Base-by-base conservation (phyloP, 2,113 vertebrate species). In the Eurystomus gularis region DNA sequence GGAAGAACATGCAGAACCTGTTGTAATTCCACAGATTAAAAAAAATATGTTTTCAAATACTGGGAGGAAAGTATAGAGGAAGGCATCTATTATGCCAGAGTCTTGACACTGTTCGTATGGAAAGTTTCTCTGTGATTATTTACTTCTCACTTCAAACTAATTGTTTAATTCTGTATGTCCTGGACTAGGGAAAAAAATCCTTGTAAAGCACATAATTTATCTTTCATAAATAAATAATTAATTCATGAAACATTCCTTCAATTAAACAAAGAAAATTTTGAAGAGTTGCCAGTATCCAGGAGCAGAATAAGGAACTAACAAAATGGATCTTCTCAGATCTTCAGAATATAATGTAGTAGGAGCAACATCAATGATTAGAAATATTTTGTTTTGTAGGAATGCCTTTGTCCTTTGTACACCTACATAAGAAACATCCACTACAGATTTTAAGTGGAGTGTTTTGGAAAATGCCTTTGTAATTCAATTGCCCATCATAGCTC, bases 391-490 rank as follows among this genome's bases (percentile, higher is more conserved):
- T 42, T 76, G 26, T 64, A 82, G 35, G 13, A 66, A 37, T 66
- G 55, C 6, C 13, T 76, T 35, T 42, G 18, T 19, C 62, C 25
- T 13, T 35, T 58, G 18, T 10, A 31, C 51, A 48, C 51, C 19
- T 11, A 24, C 31, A 7, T 20, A 40, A 37, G 29, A 52, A 71
- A n/a, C n/a, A 91, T 13, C 20, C 33, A 23, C 19, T 48, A 52
- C 5, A 48, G 20, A 33, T 19, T 40, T 33, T 39, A 52, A 46
- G 35, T 40, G 46, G 7, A 25, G 18, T 60, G n/a, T 79, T 77
- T 71, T 25, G 46, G 35, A 71, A 71, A 40, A 73, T 26, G 46
- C 1, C 0, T 0, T 39, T 49, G 28, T 7, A 55, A n/a, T 49
- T 65, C 55, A 35, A 3, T 76, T 49, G 9, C 40, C 57, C 61